Conservation (phyloP, 2,797 vertebrate species). For the Australoheros facetus region DNA sequence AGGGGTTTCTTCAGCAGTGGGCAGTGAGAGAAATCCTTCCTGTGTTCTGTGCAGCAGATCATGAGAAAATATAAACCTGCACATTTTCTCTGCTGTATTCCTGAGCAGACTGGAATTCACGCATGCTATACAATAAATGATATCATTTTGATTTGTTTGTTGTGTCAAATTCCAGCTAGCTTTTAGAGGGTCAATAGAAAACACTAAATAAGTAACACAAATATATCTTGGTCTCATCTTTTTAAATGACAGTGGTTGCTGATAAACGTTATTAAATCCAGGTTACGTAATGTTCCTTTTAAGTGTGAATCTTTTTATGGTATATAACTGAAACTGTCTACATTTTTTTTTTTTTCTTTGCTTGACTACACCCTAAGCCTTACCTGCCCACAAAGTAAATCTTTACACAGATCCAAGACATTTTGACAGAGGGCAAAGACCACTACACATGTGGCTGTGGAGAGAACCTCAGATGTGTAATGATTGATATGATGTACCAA, state of each 20-base stretch:
- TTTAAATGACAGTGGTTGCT: not conserved
- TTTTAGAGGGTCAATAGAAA: not conserved
- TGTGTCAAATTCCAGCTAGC: not conserved
- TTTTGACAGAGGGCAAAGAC: slow-evolving; percentile 18
- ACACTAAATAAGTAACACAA: not conserved
- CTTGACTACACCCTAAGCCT: not conserved
- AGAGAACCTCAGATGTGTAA: not conserved
- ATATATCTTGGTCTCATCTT: not conserved
- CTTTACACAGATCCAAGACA: not conserved
- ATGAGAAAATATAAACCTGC: not conserved
- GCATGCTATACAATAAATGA: not conserved
- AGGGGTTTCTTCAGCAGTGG: not conserved
- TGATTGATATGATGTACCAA: not conserved
- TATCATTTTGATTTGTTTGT: not conserved
- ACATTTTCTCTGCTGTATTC: not conserved
- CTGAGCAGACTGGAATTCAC: not conserved
- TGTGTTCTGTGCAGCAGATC: not conserved
- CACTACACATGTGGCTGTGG: not conserved
- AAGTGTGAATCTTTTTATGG: not conserved
- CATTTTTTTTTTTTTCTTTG: not conserved
- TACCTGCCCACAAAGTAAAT: not conserved
- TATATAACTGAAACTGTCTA: not conserved
- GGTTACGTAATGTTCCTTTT: not conserved
- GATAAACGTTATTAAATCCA: no score
- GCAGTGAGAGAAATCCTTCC: not conserved